Conservation (phyloP, 2,797 vertebrate species). For the Simalia tracyae region DNA sequence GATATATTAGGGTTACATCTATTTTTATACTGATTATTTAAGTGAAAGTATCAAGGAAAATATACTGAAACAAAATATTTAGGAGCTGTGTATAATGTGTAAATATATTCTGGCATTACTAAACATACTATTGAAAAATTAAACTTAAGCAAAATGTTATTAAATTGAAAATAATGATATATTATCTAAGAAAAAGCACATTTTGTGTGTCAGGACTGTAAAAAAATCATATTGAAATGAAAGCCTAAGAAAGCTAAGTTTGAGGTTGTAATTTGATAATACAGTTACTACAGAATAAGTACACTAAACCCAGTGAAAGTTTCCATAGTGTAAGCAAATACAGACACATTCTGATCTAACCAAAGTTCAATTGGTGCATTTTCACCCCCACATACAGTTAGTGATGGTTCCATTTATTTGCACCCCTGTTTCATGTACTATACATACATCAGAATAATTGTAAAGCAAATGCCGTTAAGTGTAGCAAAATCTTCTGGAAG, state of each 20-base stretch:
- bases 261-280: background rate
- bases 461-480: conserved; percentile 6
- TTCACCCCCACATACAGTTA: background rate
- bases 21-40: background rate
- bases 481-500: background rate
- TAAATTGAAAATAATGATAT: background rate
- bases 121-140: background rate
- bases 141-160: background rate
- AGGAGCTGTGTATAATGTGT: background rate
- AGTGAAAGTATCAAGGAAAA: background rate
- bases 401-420: background rate
- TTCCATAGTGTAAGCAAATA: background rate
- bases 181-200: background rate
- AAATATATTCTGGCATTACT: background rate
- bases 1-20: background rate
- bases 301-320: background rate
- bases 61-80: background rate
- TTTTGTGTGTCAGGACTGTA: background rate
- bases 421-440: background rate
- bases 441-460: background rate
- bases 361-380: background rate
- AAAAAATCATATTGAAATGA: background rate
- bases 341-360: background rate
- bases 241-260: background rate
- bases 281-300: background rate